These are phyloP conservation scores for Dromococcyx pavoninus DNA, from an alignment of 2,797 vertebrate genomes.

Conservation along the genomic window DNA sequence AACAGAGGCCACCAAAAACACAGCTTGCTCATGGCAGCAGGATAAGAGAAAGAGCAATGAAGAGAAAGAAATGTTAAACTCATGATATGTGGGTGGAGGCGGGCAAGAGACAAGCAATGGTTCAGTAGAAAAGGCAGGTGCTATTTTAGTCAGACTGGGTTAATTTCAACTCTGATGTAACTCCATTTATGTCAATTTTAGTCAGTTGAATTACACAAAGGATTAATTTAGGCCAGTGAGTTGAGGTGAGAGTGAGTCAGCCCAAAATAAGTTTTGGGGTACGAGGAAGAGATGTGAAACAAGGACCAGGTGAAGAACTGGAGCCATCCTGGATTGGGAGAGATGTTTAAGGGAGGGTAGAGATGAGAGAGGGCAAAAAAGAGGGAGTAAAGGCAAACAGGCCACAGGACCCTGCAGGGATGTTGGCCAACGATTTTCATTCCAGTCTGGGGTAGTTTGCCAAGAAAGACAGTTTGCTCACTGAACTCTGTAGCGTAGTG, in stretches of 20 bases:
- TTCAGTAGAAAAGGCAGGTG: conserved; percentile 18
- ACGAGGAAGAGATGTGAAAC: background rate
- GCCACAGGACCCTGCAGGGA: background rate
- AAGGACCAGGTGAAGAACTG: background rate
- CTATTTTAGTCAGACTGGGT: conserved; percentile 58
- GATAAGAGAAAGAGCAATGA: background rate
- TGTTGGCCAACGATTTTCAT: background rate
- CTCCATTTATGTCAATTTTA: conserved; percentile 54
- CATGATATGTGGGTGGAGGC: conserved; percentile 17
- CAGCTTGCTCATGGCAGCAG: background rate
- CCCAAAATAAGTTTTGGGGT: conserved; percentile 34
- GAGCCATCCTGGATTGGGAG: background rate
- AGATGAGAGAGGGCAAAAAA: background rate
- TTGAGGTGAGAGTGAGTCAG: conserved; percentile 47
- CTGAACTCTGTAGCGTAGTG: background rate
- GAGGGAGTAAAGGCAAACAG: background rate
- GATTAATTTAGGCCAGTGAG: conserved; percentile 46
- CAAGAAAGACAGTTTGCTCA: background rate
- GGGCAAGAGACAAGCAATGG: conserved; percentile 2
- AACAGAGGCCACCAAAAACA: background rate
- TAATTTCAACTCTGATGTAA: conserved; percentile 68
- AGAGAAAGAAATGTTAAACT: conserved; percentile 28
- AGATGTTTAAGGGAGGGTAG: background rate
- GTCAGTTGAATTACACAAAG: conserved; percentile 52
- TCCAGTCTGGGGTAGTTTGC: background rate